Evolutionary conservation across 2,113 vertebrate genomes (phyloP).

Genomic region (Xenopus tropicalis): UCB_Xtro_10.0 CM004451.2:74757501-74758000

Average conservation of each 20-base stretch:
- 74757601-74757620: conserved; percentile 73
- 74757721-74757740: conserved; percentile 58
- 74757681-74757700: conserved; percentile 93
- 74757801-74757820: conserved; percentile 70
- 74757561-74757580: conserved; percentile 66
- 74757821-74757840: conserved; percentile 73
- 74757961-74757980: conserved; percentile 94
- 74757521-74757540: conserved; percentile 79
- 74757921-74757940: conserved; percentile 98
- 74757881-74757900: conserved; percentile 73
- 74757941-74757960: conserved; percentile 90
- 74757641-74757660: conserved; percentile 65
- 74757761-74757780: conserved; percentile 70
- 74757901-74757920: conserved; percentile 82
- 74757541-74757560: conserved; percentile 76
- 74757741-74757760: conserved; percentile 64
- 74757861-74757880: conserved; percentile 75
- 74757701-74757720: conserved; percentile 81
- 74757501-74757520: conserved; percentile 68
- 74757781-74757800: conserved; percentile 67
- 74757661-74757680: conserved; percentile 69
- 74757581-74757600: conserved; percentile 75
- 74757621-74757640: conserved; percentile 85
- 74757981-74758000: conserved; percentile 94
- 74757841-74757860: conserved; percentile 72